Percentiles rank a stretch among this genome's conserved stretches.
Conservation (phyloP, 2,797 vertebrate genomes). For the Paramormyrops hopkinsi region DNA sequence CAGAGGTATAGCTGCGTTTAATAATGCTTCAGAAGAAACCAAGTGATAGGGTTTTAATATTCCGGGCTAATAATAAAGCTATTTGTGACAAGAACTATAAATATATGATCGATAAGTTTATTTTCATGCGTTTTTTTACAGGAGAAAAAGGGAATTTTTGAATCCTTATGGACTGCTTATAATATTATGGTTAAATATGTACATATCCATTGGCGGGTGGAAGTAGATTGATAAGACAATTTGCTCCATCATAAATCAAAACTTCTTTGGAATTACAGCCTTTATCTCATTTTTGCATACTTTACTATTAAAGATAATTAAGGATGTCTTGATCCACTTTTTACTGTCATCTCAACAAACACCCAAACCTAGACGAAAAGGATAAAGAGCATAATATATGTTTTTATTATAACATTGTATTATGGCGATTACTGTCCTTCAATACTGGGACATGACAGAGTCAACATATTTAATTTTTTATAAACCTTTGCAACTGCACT, state of each 20-base stretch:
- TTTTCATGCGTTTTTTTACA: background rate
- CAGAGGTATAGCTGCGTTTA: slow-evolving; percentile 55
- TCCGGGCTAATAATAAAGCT: background rate
- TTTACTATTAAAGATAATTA: slow-evolving; percentile 81
- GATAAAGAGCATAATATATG: background rate
- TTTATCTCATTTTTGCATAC: slow-evolving; percentile 78
- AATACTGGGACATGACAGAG: background rate
- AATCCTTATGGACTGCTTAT: background rate
- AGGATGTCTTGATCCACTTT: slow-evolving; percentile 77
- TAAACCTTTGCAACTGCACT: background rate
- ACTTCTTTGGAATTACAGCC: slow-evolving; percentile 74
- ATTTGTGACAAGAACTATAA: background rate
- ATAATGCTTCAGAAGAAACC: slow-evolving; percentile 70
- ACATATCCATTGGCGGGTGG: slow-evolving; percentile 31
- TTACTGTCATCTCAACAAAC: slow-evolving; percentile 77
- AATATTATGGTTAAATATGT: background rate
- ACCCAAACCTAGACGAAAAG: slow-evolving; percentile 66
- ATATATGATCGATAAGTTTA: background rate
- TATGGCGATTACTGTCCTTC: background rate
- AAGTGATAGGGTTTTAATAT: slow-evolving; percentile 71
- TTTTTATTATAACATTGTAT: background rate
- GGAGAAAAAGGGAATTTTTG: background rate
- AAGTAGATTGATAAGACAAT: slow-evolving; percentile 60
- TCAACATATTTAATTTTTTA: slow-evolving; percentile 11
- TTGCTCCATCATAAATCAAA: slow-evolving; percentile 76